A percentile compares a stretch with the other conserved stretches of the same genome.
phyloP scores from a whole-genome alignment of 2,888 invertebrate species.

The Suillia variegata region DNA sequence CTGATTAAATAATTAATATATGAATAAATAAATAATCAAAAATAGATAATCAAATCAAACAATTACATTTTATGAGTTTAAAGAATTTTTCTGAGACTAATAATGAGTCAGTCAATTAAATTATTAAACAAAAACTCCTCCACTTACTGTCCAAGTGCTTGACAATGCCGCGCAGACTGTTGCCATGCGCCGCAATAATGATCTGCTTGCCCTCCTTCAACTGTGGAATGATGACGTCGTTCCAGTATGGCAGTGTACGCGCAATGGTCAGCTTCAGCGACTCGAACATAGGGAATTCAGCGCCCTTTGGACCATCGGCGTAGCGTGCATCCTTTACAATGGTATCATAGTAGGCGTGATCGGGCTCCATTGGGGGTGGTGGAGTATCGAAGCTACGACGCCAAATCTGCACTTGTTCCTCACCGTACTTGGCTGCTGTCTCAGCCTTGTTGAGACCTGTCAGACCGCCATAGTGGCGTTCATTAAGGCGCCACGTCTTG shows the following conservation, averaged over 20 bases:
- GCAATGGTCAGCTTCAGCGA: slow-evolving; percentile 83
- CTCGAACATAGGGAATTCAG: slow-evolving; percentile 84
- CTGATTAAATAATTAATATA: no score
- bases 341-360: slow-evolving; percentile 76
- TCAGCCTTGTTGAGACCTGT: slow-evolving; percentile 89
- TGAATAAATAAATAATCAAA: background rate
- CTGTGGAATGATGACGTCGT: slow-evolving; percentile 75
- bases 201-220: slow-evolving; percentile 81
- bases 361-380: slow-evolving; percentile 82
- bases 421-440: slow-evolving; percentile 86
- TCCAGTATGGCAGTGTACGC: slow-evolving; percentile 88
- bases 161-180: slow-evolving; percentile 85
- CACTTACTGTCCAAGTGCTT: slow-evolving; percentile 82
- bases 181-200: slow-evolving; percentile 87
- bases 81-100: background rate
- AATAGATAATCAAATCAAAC: no score
- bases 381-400: slow-evolving; percentile 84
- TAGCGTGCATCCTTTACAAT: slow-evolving; percentile 82
- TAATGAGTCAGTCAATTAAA: background rate
- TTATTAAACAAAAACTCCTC: background rate
- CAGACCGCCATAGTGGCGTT: slow-evolving; percentile 86
- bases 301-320: slow-evolving; percentile 72
- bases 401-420: slow-evolving; percentile 84
- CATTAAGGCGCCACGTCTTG: slow-evolving; percentile 85
- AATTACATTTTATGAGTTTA: no score